Percentiles rank a stretch among this genome's conserved stretches.
These are phyloP conservation scores for Archivesica marissinica DNA, from an alignment of 1,140 invertebrate genomes.

Conservation along the genomic window DNA sequence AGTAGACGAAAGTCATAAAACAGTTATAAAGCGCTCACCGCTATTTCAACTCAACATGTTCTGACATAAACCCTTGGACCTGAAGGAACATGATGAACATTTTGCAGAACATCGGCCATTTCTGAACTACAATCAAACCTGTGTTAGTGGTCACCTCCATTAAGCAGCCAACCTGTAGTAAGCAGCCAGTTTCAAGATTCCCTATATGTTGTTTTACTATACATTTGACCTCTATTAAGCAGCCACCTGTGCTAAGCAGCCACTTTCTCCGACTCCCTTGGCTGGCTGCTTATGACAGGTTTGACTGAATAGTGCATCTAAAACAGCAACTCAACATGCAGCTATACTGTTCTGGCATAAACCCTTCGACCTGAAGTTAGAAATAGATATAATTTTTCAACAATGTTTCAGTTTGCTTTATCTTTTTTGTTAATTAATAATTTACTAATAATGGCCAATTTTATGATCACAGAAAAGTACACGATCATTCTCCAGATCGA, in stretches of 20 bases:
- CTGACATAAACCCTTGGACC: too few relatives aligned
- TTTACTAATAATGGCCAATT: neutral
- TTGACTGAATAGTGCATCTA: neutral
- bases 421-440: neutral
- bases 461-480: neutral
- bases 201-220: too few relatives aligned
- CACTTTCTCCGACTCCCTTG: neutral
- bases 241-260: neutral
- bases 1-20: too few relatives aligned
- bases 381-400: neutral
- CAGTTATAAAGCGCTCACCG: too few relatives aligned
- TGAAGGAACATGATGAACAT: too few relatives aligned
- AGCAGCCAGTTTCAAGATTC: too few relatives aligned
- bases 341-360: neutral
- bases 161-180: too few relatives aligned
- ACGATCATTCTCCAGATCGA: neutral
- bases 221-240: neutral
- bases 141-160: too few relatives aligned
- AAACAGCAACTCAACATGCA: neutral
- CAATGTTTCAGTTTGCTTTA: conserved; percentile 6
- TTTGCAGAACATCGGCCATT: too few relatives aligned
- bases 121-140: too few relatives aligned
- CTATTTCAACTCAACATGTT: too few relatives aligned
- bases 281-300: neutral
- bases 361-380: neutral